Conservation (phyloP, 37 sponge, comb jelly and placozoan genomes). For the Spongilla lacustris region DNA sequence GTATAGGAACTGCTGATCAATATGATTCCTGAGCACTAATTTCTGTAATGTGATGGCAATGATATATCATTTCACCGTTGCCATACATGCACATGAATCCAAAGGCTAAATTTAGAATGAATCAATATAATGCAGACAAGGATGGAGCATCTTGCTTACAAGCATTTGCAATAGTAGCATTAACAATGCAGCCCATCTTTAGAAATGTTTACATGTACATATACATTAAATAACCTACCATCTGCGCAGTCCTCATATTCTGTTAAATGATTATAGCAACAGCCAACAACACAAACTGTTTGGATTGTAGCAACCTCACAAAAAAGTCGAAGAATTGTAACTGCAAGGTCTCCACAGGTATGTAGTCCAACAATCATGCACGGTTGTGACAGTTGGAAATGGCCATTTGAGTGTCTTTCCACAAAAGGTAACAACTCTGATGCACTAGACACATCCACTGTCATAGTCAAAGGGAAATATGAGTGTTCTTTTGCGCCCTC, state of each 20-base stretch:
- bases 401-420: neutral
- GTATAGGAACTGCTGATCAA: too few relatives aligned
- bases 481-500: neutral
- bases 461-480: neutral
- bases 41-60: too few relatives aligned
- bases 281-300: slow-evolving; percentile 65
- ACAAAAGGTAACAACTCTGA: neutral
- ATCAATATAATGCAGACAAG: too few relatives aligned
- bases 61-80: too few relatives aligned
- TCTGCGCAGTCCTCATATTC: slow-evolving; percentile 20
- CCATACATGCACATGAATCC: too few relatives aligned
- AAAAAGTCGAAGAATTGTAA: slow-evolving; percentile 29
- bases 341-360: slow-evolving; percentile 59
- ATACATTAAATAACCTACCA: neutral
- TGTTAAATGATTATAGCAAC: slow-evolving; percentile 72
- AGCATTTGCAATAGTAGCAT: too few relatives aligned
- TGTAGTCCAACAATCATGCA: slow-evolving; percentile 51
- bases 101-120: too few relatives aligned
- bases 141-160: too few relatives aligned
- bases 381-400: neutral
- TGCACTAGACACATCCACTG: neutral
- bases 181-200: too few relatives aligned
- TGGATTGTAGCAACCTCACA: neutral
- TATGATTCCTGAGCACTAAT: too few relatives aligned
- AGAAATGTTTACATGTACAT: too few relatives aligned